phyloP scores from a whole-genome alignment of 2,888 invertebrate species.

The Eurois occulta region DNA sequence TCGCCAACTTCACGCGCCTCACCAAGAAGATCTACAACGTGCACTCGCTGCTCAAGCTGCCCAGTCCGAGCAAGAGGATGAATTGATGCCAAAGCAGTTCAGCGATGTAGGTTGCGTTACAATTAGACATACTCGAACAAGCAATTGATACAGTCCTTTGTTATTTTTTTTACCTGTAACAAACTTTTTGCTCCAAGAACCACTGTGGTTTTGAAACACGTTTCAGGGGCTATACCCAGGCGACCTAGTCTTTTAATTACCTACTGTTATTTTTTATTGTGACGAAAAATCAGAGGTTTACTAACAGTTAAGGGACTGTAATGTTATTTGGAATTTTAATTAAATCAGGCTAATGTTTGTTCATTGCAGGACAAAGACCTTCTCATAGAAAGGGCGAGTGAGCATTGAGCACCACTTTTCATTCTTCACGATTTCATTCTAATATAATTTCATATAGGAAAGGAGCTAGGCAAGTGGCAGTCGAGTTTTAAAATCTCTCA shows the following conservation, averaged over 20 bases:
- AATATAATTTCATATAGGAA: background rate
- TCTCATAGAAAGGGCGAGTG: background rate
- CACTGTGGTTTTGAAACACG: background rate
- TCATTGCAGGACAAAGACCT: background rate
- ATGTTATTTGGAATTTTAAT: background rate
- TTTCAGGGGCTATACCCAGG: background rate
- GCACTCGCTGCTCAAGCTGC: slow-evolving; percentile 76
- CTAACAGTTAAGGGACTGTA: background rate
- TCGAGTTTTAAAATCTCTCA: background rate
- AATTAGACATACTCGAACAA: background rate
- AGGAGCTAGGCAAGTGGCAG: background rate
- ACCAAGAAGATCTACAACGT: slow-evolving; percentile 85
- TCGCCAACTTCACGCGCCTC: slow-evolving; percentile 84
- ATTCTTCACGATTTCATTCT: background rate
- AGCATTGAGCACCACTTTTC: background rate
- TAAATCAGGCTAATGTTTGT: background rate
- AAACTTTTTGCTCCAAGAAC: background rate
- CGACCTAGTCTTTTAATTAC: background rate
- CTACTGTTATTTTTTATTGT: background rate
- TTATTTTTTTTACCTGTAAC: too few species aligned
- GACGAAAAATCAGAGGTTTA: background rate
- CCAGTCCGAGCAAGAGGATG: slow-evolving; percentile 33
- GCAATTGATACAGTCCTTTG: background rate
- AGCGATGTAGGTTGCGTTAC: background rate
- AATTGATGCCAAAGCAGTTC: background rate